phyloP scores from a whole-genome alignment of 2,888 invertebrate genomes.

The Belgica antarctica region DNA sequence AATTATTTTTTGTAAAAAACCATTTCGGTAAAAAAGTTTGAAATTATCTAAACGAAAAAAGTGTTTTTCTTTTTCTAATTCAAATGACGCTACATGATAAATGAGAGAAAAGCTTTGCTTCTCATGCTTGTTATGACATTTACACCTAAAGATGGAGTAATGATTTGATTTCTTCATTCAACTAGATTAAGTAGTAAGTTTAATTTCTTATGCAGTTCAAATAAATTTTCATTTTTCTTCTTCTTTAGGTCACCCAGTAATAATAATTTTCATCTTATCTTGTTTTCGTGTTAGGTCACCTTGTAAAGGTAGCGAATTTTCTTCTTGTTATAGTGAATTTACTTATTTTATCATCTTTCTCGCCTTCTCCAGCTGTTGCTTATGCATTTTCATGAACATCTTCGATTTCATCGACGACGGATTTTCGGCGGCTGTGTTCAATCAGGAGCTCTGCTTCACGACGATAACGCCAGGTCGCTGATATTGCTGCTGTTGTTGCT shows the following conservation, averaged over 20 bases:
- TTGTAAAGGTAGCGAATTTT: conserved; percentile 29
- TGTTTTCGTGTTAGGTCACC: conserved; percentile 29
- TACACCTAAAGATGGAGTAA: neutral
- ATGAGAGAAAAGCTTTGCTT: neutral
- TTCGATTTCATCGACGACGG: conserved; percentile 35
- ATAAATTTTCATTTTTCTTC: conserved; percentile 3
- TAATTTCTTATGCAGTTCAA: conserved; percentile 31
- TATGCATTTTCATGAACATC: conserved; percentile 31
- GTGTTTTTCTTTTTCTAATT: neutral
- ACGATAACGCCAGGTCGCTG: conserved; percentile 88
- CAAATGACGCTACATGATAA: neutral
- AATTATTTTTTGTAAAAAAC: neutral
- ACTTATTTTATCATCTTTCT: conserved; percentile 28
- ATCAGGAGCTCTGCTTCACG: conserved; percentile 78
- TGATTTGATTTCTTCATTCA: conserved; percentile 3
- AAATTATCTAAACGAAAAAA: conserved; percentile 19
- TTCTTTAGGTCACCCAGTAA: conserved; percentile 38
- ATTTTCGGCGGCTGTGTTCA: conserved; percentile 53
- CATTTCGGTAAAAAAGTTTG: neutral
- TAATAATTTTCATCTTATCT: neutral
- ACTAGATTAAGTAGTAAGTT: conserved; percentile 18
- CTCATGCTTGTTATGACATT: neutral
- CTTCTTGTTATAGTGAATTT: conserved; percentile 2
- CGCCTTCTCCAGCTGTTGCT: conserved; percentile 32
- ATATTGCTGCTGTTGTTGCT: conserved; percentile 56